These are phyloP conservation scores for Gadus macrocephalus DNA, from an alignment of 2,113 vertebrate genomes.

Conservation along the genomic window DNA sequence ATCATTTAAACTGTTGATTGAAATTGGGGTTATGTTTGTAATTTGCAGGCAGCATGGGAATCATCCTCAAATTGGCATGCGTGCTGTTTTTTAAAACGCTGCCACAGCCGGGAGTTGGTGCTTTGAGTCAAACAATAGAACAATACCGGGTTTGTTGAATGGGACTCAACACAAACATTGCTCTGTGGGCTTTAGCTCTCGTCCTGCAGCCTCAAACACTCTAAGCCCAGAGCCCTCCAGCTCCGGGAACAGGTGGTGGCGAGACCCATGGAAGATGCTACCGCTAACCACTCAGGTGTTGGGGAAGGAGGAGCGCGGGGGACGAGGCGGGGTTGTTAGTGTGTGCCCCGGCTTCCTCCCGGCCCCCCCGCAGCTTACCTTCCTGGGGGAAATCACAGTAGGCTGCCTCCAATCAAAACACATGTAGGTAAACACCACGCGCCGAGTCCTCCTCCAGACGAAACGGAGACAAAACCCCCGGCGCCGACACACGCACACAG, in stretches of 20 bases:
- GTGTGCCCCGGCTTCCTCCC: conserved; percentile 28
- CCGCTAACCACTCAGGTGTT: conserved; percentile 24
- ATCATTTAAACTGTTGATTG: too few species aligned
- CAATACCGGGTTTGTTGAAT: too few species aligned
- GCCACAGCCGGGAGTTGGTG: not conserved
- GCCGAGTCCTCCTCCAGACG: conserved; percentile 3
- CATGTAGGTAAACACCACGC: conserved; percentile 42
- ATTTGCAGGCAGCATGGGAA: not conserved
- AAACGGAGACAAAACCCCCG: conserved; percentile 26
- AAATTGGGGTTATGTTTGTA: too few species aligned
- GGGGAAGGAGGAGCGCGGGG: conserved; percentile 10
- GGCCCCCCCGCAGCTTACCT: conserved; percentile 27
- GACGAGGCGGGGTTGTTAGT: conserved; percentile 9
- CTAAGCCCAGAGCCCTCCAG: too few species aligned
- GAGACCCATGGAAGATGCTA: conserved; percentile 4
- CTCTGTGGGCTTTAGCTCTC: too few species aligned
- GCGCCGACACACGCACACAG: not conserved
- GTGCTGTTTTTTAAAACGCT: not conserved
- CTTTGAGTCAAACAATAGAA: too few species aligned
- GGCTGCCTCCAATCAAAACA: conserved; percentile 43
- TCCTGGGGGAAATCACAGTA: conserved; percentile 33
- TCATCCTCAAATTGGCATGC: not conserved
- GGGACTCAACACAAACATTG: too few species aligned
- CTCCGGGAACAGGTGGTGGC: conserved; percentile 7
- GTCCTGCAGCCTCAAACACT: too few species aligned